Evolutionary conservation across 2,113 vertebrate genomes (phyloP), one percentile per base, ranked within the genome.

Genomic region (Nothoprocta perdicaria): DNA sequence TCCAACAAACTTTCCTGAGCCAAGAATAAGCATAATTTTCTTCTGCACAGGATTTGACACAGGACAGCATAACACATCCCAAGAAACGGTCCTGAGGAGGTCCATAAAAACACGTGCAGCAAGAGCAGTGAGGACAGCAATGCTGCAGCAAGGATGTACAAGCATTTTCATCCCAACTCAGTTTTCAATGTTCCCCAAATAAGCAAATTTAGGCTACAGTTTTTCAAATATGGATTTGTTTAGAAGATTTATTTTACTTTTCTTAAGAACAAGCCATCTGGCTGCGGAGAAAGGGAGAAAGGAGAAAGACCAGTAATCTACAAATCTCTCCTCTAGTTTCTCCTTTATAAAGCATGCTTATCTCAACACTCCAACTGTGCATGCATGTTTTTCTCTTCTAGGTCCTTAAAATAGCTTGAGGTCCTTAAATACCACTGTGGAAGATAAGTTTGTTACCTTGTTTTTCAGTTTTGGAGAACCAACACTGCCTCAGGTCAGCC

Each of bases 11-110:
- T 3, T 22, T 72, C 35, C 65, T 0, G 2, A 86, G 88, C 84
- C 82, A 91, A 95, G 61, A 3, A 40, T 7, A 89, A 89, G 83
- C 73, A 93, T 55, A 48, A 17, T 73, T 69, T 84, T 89, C 52
- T 76, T 73, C 72, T 58, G 61, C 43, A 46, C 35, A 72, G 68
- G 80, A 89, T 77, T 62, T 62, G 69, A 78, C 73, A 84, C 46
- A 33, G 61, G n/a, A 69, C 72, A 91, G 52, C 40, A 48, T 11
- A 86, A 92, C 80, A 48, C 77, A 48, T 62, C 69, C 22, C 40
- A 69, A 86, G 82, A 48, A 72, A 83, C 1, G 3, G 57, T 84
- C 85, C 60, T 31, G 65, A 0, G 0, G 55, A 69, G 72, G 46
- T 68, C 73, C 74, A 40, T 3, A 21, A 35, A 72, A 93, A 78